Conservation (phyloP, 2,113 vertebrate species). For the Ailurus styani region DNA sequence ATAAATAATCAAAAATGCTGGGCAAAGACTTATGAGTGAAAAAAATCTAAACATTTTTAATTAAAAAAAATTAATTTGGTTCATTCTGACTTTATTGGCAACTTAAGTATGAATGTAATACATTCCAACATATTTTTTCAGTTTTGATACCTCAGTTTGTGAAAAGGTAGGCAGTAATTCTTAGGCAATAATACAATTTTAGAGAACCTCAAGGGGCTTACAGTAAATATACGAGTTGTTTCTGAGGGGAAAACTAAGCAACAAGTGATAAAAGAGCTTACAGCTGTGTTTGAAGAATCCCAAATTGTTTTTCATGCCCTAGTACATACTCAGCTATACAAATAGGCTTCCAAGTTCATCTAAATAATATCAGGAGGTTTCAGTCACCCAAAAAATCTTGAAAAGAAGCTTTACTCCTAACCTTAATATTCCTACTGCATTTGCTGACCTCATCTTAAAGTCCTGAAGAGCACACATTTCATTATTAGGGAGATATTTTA, state of each 20-base stretch:
- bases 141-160: neutral
- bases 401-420: neutral
- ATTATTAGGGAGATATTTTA: neutral
- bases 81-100: slow-evolving; percentile 29
- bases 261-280: neutral
- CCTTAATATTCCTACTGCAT: neutral
- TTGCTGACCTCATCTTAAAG: neutral
- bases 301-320: neutral
- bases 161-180: neutral
- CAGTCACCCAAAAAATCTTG: neutral
- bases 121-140: neutral
- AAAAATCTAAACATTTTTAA: neutral
- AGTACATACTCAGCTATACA: neutral
- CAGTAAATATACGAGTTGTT: neutral
- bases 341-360: neutral
- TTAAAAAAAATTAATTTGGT: neutral
- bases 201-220: neutral
- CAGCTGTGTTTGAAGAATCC: neutral
- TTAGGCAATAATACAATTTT: neutral
- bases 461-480: neutral
- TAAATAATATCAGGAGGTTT: slow-evolving; percentile 22
- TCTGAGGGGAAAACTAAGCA: neutral
- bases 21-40: neutral
- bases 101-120: neutral
- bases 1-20: slow-evolving; percentile 3